Evolutionary conservation across 2,888 invertebrate species (phyloP).

Genomic region (Zaprionus lineosus): DNA sequence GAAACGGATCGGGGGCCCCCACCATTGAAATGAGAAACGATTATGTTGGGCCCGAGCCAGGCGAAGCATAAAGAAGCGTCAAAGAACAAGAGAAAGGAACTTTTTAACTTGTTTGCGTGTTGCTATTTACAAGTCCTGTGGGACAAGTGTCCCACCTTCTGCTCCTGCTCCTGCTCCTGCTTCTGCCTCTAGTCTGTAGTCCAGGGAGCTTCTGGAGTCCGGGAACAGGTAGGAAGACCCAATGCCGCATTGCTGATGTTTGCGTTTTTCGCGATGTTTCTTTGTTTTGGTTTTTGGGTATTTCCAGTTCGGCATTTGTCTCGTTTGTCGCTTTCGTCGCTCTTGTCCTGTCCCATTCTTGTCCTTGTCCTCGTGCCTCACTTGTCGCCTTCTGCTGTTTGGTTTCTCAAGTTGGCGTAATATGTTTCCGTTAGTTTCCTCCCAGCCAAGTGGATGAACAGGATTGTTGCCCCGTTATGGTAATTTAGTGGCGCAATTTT

Average conservation of each 20-base stretch:
- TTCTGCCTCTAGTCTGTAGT: not conserved
- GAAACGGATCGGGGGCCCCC: slow-evolving; percentile 4
- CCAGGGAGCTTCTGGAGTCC: not conserved
- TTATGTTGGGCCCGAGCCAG: slow-evolving; percentile 78
- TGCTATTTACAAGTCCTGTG: slow-evolving; percentile 81
- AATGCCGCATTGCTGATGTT: slow-evolving; percentile 76
- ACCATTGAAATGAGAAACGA: slow-evolving; percentile 82
- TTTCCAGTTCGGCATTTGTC: slow-evolving; percentile 35
- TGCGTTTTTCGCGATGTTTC: slow-evolving; percentile 61
- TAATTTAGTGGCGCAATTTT: slow-evolving; percentile 81
- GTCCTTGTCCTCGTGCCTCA: slow-evolving; percentile 42
- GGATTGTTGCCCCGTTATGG: slow-evolving; percentile 65
- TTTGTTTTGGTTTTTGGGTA: slow-evolving; percentile 27
- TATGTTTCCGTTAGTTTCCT: slow-evolving; percentile 62
- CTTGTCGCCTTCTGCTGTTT: slow-evolving; percentile 52
- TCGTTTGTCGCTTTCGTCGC: slow-evolving; percentile 25
- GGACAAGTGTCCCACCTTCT: slow-evolving; percentile 63
- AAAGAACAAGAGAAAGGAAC: slow-evolving; percentile 68
- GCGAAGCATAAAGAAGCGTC: slow-evolving; percentile 67
- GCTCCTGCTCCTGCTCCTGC: not conserved
- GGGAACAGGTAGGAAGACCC: slow-evolving; percentile 53
- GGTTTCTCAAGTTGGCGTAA: slow-evolving; percentile 57
- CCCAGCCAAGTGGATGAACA: not conserved
- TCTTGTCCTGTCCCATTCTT: slow-evolving; percentile 10
- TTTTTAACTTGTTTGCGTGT: slow-evolving; percentile 81